Base-by-base conservation (phyloP, 2,888 invertebrate genomes). In the Netelia fuscicornis region DNA sequence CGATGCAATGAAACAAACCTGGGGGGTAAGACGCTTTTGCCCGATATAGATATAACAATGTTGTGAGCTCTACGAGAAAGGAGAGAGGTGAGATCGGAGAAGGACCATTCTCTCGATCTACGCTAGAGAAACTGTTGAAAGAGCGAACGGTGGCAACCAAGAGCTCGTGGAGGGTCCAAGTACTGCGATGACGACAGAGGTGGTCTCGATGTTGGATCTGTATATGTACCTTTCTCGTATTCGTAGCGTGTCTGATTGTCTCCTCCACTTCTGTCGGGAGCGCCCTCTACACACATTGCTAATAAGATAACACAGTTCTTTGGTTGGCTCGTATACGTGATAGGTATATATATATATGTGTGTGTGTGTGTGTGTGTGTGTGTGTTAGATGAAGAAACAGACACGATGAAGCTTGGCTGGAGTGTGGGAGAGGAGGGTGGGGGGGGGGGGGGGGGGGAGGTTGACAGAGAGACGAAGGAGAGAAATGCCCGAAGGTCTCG, bases 221-320 rank as follows among this genome's bases (percentile, higher is more conserved):
- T 42, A 37, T 58, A 20, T 20, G 42, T 42, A 8, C 23, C 72
- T 58, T 70, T 76, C 76, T 70, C 80, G 80, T 77, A 83, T 85
- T 85, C 83, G 81, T 77, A 83, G 70, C 85, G 78, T 85, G 86
- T 85, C 86, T 86, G 86, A 86, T 86, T 86, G 84, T 87, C 81
- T 84, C 70, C 84, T 81, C 56, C 20, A 77, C 44, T 83, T 70
- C 42, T 52, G 78, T 75, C 64, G 44, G 56, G 67, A 6, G 75
- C 70, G 52, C 56, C 71, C 74, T 79, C 25, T 64, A 70, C 42
- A 65, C 70, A 48, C 58, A 75, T 75, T 72, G 54, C 58, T 77
- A 58, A 77, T 58, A 67, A 77, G 56, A 23, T 44, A 37, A 65
- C 67, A 58, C n/a, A 37, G 37, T 75, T 54, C 64, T 37, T 44